Evolutionary conservation across 2,113 vertebrate species (phyloP), one percentile per base, ranked within the genome.

Genomic region (Cochlearius cochlearius): DNA sequence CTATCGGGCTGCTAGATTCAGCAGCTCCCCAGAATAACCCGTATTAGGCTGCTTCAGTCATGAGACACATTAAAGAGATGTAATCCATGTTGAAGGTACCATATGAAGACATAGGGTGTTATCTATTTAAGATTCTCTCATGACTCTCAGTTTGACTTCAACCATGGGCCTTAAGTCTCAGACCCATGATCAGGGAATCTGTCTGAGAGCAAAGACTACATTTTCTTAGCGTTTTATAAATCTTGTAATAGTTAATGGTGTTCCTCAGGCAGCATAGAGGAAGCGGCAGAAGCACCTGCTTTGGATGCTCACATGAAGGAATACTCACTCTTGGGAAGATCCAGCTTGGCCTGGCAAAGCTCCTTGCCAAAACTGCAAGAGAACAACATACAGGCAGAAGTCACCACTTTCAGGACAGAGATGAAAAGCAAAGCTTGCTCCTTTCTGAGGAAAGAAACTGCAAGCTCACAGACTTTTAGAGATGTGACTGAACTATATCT

Each of bases 271-370:
- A 91, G 34, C 29, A 26, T 0, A 71, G 9, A 92, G 52, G 23
- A 92, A 84, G 56, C 38, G 68, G 39, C 32, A 68, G 30, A 72
- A 81, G 15, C 53, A 82, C 17, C 43, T 47, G 34, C 30, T 94
- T 18, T 67, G 56, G 30, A 81, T 49, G 78, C 34, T 81, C 15
- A 66, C 39, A 12, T 17, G 30, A 92, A 86, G 47, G 56, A 96
- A 95, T 98, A 99, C 99, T 99, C 98, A 99, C 99, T 99, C 99
- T 63, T 99, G 99, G 92, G 99, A 99, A 43, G 98, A 98, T 82
- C 98, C 98, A 49, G 99, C 98, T 97, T 99, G 99, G 93, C 98
- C 98, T 73, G 98, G 98, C 96, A 99, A 98, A 71, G 98, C 88
- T 95, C 99, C 99, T 66, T 99, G 99, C 99, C 99, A 99, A 97